A percentile compares a stretch with the other conserved stretches of the same genome.
phyloP scores from a whole-genome alignment of 2,797 vertebrate genomes.

The Rhinogobio ventralis region DNA sequence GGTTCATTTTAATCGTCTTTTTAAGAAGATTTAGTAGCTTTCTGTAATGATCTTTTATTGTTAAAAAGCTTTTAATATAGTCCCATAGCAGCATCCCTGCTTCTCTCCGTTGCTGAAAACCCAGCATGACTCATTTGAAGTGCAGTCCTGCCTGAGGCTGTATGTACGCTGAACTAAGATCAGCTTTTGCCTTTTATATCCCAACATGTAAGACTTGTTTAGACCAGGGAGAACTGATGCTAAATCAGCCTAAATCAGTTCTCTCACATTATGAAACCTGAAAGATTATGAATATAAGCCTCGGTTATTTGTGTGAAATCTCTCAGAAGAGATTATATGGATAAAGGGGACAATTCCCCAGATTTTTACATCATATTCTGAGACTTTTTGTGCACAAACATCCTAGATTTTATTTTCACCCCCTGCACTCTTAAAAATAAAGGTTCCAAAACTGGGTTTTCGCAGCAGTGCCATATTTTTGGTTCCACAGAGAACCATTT shows the following conservation, averaged over 20 bases:
- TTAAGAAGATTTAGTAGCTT: conserved; percentile 44
- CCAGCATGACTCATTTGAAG: conserved; percentile 39
- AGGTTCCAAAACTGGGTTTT: neutral
- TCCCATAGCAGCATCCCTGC: neutral
- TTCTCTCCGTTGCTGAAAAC: conserved; percentile 6
- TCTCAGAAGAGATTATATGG: conserved; percentile 5
- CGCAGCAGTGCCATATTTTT: neutral
- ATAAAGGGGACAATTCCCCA: neutral
- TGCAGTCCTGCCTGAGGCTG: neutral
- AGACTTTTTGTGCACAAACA: neutral
- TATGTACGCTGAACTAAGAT: conserved; percentile 3
- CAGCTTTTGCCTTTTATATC: conserved; percentile 29
- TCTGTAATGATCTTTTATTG: conserved; percentile 35
- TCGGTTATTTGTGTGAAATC: conserved; percentile 14
- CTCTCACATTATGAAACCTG: neutral
- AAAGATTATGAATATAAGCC: conserved; percentile 12
- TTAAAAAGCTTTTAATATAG: conserved; percentile 33
- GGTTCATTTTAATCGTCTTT: conserved; percentile 32
- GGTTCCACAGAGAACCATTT: too few species aligned
- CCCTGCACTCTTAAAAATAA: neutral
- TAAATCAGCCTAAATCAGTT: conserved; percentile 15
- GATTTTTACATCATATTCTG: neutral
- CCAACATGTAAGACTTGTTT: neutral
- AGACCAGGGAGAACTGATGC: neutral
- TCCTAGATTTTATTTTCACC: neutral